These are phyloP conservation scores for Teleogryllus occipitalis DNA, from an alignment of 1,140 invertebrate genomes.

Conservation along the genomic window DNA sequence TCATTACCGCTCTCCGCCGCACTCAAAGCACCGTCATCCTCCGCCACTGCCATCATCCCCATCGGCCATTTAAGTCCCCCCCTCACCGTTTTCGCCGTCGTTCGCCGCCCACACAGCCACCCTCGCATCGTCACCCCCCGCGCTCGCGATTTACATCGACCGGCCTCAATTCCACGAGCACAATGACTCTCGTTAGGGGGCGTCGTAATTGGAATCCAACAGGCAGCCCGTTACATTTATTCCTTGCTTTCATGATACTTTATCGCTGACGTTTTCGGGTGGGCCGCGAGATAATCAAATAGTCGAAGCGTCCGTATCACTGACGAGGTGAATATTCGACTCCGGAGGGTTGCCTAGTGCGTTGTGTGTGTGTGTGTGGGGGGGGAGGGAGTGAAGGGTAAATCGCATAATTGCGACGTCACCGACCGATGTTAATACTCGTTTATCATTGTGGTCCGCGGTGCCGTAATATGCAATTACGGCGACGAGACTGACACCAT, in stretches of 20 bases:
- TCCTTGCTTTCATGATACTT: not conserved
- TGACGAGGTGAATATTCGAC: not conserved
- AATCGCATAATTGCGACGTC: no score
- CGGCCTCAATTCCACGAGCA: not conserved
- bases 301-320: not conserved
- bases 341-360: no score
- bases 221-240: not conserved
- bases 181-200: not conserved
- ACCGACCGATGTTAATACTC: not conserved
- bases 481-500: not conserved
- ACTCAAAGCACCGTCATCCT: no score
- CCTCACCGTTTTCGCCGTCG: no score
- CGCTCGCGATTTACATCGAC: not conserved
- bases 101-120: no score
- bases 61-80: no score
- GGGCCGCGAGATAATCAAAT: not conserved
- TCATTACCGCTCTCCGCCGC: no score
- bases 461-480: not conserved
- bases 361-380: no score
- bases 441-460: not conserved
- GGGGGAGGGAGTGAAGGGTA: no score
- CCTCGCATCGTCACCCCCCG: not conserved
- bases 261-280: not conserved
- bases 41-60: no score
- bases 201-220: not conserved